Conservation (phyloP, 53 echinoderm and acorn worm species). For the Glandiceps talaboti region DNA sequence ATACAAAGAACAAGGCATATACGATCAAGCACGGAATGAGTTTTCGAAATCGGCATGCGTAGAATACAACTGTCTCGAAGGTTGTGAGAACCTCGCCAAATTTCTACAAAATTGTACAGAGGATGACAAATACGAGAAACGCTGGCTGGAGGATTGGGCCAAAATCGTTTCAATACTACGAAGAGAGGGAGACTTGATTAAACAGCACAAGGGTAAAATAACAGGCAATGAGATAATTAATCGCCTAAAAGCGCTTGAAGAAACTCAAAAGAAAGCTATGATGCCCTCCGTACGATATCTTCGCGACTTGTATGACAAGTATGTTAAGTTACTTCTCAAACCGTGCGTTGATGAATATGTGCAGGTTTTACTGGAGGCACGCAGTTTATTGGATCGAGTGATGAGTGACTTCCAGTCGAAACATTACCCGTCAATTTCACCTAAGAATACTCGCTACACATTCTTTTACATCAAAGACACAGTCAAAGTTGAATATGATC, state of each 20-base stretch:
- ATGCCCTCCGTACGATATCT: background rate
- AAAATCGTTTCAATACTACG: background rate
- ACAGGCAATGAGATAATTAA: background rate
- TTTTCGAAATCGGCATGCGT: too few species aligned
- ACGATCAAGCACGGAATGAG: too few species aligned
- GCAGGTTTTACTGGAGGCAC: background rate
- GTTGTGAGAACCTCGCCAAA: background rate
- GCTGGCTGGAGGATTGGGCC: background rate
- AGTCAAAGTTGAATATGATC: background rate
- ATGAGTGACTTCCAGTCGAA: background rate
- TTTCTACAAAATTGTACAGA: background rate
- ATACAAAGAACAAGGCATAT: too few species aligned
- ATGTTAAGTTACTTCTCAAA: background rate
- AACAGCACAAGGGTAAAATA: background rate
- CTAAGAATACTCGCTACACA: background rate
- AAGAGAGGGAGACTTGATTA: background rate
- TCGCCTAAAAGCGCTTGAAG: background rate
- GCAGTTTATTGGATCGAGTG: background rate
- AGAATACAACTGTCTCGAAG: too few species aligned
- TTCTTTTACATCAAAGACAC: background rate
- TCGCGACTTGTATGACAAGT: background rate
- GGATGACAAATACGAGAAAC: background rate
- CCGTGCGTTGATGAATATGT: background rate
- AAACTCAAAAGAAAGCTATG: background rate
- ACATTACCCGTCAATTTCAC: background rate